These are phyloP conservation scores for Philaethria dido DNA, from an alignment of 2,888 invertebrate species.

Conservation along the genomic window DNA sequence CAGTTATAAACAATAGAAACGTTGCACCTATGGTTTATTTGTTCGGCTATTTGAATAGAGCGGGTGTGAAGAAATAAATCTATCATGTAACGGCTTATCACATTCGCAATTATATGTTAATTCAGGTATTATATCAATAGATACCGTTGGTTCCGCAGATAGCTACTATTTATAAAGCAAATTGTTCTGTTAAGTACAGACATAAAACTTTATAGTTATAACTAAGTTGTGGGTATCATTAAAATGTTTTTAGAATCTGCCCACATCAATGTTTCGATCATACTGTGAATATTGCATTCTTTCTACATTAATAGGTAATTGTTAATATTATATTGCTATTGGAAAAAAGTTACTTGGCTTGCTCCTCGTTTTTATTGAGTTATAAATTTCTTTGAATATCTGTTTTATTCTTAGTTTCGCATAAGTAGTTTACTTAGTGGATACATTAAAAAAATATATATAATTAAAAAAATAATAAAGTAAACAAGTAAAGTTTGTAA, in stretches of 20 bases:
- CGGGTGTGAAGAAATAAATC: slow-evolving; percentile 46
- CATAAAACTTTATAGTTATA: slow-evolving; percentile 20
- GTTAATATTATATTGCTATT: too few relatives aligned
- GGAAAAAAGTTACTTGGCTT: too few relatives aligned
- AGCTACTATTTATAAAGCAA: slow-evolving; percentile 44
- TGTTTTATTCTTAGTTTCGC: too few relatives aligned
- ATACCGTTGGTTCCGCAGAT: slow-evolving; percentile 41
- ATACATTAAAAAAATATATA: too few relatives aligned
- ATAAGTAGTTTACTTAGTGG: too few relatives aligned
- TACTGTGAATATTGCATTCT: background rate
- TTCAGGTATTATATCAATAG: slow-evolving; percentile 45
- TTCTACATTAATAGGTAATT: too few relatives aligned
- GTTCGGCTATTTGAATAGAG: slow-evolving; percentile 37
- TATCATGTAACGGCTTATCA: slow-evolving; percentile 50
- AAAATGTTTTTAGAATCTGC: slow-evolving; percentile 8
- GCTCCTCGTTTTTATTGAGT: too few relatives aligned
- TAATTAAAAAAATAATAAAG: too few relatives aligned
- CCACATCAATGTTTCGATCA: background rate
- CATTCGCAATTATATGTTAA: slow-evolving; percentile 57
- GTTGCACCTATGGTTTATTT: slow-evolving; percentile 31
- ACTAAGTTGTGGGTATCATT: slow-evolving; percentile 3
- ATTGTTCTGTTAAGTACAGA: slow-evolving; percentile 15
- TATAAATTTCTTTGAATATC: too few relatives aligned
- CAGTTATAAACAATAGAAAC: slow-evolving; percentile 35
- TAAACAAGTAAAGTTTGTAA: too few relatives aligned